phyloP scores from a whole-genome alignment of 1,140 invertebrate genomes.

The Panagrolaimus sp. region DNA sequence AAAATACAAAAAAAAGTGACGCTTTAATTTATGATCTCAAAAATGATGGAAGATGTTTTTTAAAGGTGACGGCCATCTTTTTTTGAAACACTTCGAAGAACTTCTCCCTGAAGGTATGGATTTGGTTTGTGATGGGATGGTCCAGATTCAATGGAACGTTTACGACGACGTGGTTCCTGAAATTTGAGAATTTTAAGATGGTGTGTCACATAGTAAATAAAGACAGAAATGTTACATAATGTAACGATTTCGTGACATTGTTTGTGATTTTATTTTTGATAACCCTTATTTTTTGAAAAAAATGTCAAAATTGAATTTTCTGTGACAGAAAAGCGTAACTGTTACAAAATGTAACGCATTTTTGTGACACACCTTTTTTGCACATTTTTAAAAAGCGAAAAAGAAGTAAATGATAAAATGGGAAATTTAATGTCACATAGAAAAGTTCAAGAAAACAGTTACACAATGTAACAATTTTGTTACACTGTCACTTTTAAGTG shows the following conservation, averaged over 20 bases:
- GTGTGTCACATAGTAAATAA: not conserved
- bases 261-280: not conserved
- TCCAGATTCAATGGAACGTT: conserved; percentile 45
- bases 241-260: too few species aligned
- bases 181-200: not conserved
- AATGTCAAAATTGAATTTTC: not conserved
- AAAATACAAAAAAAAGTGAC: conserved; percentile 5
- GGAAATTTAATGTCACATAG: not conserved
- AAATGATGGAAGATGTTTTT: conserved; percentile 21
- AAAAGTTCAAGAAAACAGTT: not conserved
- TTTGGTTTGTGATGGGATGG: conserved; percentile 40
- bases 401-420: too few species aligned
- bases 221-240: not conserved
- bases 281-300: not conserved
- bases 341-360: too few species aligned
- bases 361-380: too few species aligned
- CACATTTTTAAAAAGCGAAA: too few species aligned
- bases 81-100: conserved; percentile 61
- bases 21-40: conserved; percentile 7
- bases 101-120: conserved; percentile 60
- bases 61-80: conserved; percentile 57
- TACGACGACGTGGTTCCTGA: conserved; percentile 50
- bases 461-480: too few species aligned
- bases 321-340: not conserved
- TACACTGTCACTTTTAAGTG: conserved; percentile 17